Evolutionary conservation across 1,140 invertebrate species (phyloP).

Genomic region (Drosophila erecta): DNA sequence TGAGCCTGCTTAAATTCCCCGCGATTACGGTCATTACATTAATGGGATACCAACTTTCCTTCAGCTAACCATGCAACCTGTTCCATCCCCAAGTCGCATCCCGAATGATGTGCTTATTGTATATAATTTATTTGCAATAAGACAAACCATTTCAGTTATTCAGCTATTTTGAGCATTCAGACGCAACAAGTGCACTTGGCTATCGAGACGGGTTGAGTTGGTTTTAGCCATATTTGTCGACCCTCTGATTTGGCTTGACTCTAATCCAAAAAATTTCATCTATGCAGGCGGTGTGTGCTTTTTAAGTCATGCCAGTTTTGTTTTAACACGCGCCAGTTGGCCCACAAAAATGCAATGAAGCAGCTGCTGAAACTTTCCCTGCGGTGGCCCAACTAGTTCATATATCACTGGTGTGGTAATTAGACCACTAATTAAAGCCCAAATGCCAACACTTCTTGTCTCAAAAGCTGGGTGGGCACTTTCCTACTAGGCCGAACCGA

Average conservation of each 20-base stretch:
- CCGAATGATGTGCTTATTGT: constrained; percentile 37
- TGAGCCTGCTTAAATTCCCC: constrained; percentile 7
- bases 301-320: constrained; percentile 17
- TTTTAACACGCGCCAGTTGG: constrained; percentile 40
- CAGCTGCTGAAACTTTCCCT: constrained; percentile 49
- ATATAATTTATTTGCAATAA: constrained; percentile 44
- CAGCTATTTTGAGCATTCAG: constrained; percentile 41
- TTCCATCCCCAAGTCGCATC: constrained; percentile 38
- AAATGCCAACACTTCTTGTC: constrained; percentile 54
- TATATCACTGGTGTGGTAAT: constrained; percentile 55
- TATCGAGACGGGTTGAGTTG: constrained; percentile 9
- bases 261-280: constrained; percentile 47
- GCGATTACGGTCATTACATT: constrained; percentile 11
- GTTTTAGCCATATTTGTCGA: constrained; percentile 37
- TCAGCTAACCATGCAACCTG: constrained; percentile 29
- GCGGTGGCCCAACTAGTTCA: constrained; percentile 2
- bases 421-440: constrained; percentile 58
- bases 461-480: constrained; percentile 20
- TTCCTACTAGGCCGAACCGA: constrained; percentile 13
- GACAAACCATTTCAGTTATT: constrained; percentile 37
- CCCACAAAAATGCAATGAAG: constrained; percentile 15
- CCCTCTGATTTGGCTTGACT: constrained; percentile 22
- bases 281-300: constrained; percentile 32
- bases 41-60: constrained; percentile 44
- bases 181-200: constrained; percentile 31